Percentiles rank a stretch among this genome's conserved stretches.
Evolutionary conservation across 2,888 invertebrate species (phyloP).

Genomic region (Eristalinus sepulchralis): DNA sequence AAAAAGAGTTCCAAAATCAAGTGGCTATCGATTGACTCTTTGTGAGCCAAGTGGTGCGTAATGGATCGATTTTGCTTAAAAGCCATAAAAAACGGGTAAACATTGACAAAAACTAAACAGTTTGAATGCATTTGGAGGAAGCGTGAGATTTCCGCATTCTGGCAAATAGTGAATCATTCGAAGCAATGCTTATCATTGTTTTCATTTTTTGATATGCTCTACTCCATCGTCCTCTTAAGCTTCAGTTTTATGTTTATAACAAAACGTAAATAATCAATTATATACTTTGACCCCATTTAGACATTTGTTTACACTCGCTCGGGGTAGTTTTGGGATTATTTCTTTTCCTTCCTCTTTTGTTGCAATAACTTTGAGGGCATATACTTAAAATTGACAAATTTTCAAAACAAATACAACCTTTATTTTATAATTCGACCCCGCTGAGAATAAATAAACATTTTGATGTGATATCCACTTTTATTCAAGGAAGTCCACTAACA

Average conservation of each 20-base stretch:
- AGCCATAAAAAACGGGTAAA: too few relatives aligned
- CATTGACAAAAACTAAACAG: too few relatives aligned
- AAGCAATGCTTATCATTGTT: neutral
- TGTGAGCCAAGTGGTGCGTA: too few relatives aligned
- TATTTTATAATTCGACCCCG: neutral
- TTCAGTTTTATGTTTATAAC: neutral
- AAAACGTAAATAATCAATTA: neutral
- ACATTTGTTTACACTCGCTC: neutral
- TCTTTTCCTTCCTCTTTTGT: neutral
- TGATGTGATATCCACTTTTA: conserved; percentile 30
- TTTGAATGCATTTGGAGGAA: too few relatives aligned
- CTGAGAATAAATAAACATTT: neutral
- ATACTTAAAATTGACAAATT: neutral
- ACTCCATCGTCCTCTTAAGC: neutral
- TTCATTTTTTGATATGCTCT: neutral
- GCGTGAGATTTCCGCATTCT: neutral
- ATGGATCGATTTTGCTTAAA: too few relatives aligned
- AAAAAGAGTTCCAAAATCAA: too few relatives aligned
- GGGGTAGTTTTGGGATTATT: neutral
- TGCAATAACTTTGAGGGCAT: neutral
- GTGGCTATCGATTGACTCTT: too few relatives aligned
- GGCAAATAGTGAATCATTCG: neutral
- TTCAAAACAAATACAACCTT: neutral
- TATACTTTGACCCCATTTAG: neutral
- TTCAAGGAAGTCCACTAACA: conserved; percentile 44